phyloP scores from a whole-genome alignment of 2,797 vertebrate genomes.

The Tamandua tetradactyla region DNA sequence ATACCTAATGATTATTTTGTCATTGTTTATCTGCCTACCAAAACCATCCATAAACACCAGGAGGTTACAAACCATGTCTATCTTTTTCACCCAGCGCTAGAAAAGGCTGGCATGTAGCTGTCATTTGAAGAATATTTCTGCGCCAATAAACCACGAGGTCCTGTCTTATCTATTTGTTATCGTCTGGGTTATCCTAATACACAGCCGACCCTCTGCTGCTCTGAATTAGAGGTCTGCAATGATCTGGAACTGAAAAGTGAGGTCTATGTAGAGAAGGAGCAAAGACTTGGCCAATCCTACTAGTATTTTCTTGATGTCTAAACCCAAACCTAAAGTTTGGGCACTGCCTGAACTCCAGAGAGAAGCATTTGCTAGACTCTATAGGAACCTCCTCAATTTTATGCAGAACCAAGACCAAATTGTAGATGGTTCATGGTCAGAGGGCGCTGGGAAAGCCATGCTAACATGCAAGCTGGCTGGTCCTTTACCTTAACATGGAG shows the following conservation, averaged over 20 bases:
- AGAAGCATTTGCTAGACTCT: background rate
- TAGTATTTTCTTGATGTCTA: background rate
- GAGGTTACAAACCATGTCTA: rapidly evolving
- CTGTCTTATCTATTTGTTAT: background rate
- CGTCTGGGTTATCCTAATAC: background rate
- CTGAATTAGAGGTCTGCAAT: background rate
- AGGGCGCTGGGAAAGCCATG: background rate
- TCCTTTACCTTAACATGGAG: background rate
- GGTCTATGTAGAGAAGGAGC: background rate
- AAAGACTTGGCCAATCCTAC: background rate
- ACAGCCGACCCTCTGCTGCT: background rate
- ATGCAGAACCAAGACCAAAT: background rate
- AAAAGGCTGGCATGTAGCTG: background rate
- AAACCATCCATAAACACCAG: background rate
- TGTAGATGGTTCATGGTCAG: background rate
- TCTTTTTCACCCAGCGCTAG: background rate
- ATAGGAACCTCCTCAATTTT: too few relatives aligned
- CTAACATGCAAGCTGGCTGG: background rate
- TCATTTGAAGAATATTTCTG: background rate
- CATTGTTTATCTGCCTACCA: background rate
- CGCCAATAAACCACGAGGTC: background rate
- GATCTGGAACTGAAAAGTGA: background rate
- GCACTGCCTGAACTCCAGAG: background rate
- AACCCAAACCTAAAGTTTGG: background rate
- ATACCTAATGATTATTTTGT: too few relatives aligned